Evolutionary conservation across 2,888 invertebrate genomes (phyloP).

Genomic region (Amiota communis): DNA sequence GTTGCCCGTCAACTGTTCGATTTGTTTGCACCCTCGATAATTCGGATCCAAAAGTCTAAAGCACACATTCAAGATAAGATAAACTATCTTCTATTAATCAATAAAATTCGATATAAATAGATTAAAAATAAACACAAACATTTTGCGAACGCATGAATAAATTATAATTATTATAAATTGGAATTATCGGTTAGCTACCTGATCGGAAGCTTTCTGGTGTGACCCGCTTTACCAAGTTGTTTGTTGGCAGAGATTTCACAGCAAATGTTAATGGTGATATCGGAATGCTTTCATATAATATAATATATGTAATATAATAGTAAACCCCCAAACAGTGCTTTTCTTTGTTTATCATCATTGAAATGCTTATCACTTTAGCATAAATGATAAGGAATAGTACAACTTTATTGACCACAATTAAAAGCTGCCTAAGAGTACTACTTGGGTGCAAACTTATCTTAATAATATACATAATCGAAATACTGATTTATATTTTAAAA

Average conservation of each 20-base stretch:
- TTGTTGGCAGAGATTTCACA: neutral
- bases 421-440: neutral
- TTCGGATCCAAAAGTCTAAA: neutral
- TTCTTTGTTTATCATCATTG: neutral
- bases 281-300: neutral
- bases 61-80: constrained; percentile 11
- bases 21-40: neutral
- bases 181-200: neutral
- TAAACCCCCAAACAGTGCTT: neutral
- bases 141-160: constrained; percentile 40
- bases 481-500: constrained; percentile 36
- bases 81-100: constrained; percentile 14
- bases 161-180: constrained; percentile 38
- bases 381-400: neutral
- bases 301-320: neutral
- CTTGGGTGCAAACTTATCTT: neutral
- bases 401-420: neutral
- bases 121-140: constrained; percentile 28
- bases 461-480: too few species aligned
- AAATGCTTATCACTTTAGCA: neutral
- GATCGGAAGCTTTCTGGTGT: neutral
- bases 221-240: neutral
- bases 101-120: constrained; percentile 25
- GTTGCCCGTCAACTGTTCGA: too few species aligned
- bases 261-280: neutral